phyloP scores from a whole-genome alignment of 92 coral and sea anemone genomes.

The Parazoanthus darwini region DNA sequence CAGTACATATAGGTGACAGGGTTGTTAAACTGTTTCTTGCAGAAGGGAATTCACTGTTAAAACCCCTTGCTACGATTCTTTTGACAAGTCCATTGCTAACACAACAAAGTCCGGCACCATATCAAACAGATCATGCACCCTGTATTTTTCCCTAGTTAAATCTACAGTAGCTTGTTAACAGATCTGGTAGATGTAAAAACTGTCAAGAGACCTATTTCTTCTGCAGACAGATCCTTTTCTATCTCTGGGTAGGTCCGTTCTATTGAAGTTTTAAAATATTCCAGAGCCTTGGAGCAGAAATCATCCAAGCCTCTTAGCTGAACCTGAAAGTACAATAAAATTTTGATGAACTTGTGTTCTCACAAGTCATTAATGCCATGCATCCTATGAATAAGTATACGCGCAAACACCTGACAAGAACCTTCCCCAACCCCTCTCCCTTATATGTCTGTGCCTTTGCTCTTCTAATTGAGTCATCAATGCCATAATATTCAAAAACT shows the following conservation, averaged over 20 bases:
- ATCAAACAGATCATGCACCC: too few relatives aligned
- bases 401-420: background rate
- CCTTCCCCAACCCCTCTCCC: background rate
- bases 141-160: background rate
- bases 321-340: slow-evolving; percentile 47
- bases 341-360: background rate
- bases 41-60: background rate
- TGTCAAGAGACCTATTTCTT: slow-evolving; percentile 57
- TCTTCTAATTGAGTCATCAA: slow-evolving; percentile 59
- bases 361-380: too few relatives aligned
- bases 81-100: too few relatives aligned
- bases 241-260: slow-evolving; percentile 57
- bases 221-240: slow-evolving; percentile 53
- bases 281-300: slow-evolving; percentile 60
- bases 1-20: background rate
- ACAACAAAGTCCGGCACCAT: too few relatives aligned
- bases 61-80: too few relatives aligned
- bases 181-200: background rate
- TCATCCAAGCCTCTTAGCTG: slow-evolving; percentile 68
- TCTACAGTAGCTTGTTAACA: too few relatives aligned
- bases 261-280: slow-evolving; percentile 66
- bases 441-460: slow-evolving; percentile 43
- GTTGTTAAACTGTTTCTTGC: background rate
- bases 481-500: slow-evolving; percentile 61
- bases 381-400: background rate